Evolutionary conservation across 2,797 vertebrate species (phyloP).

Genomic region (Thamnophis elegans): DNA sequence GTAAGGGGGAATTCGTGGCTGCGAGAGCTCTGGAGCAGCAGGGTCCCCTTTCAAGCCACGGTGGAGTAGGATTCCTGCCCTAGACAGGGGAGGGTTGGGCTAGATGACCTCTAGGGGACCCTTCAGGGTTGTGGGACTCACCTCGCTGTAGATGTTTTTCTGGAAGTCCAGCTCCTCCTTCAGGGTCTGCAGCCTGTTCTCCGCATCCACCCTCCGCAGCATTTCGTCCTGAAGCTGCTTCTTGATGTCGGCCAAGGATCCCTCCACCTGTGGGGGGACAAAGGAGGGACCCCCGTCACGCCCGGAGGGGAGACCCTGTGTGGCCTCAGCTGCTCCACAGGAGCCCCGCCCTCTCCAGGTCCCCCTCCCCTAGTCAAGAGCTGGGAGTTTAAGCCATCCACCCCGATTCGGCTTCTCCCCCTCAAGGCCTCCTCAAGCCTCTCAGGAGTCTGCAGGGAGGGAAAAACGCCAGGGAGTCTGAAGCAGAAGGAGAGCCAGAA

Average conservation of each 20-base stretch:
- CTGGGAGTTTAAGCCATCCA: background rate
- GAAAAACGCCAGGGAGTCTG: too few species aligned
- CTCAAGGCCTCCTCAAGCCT: too few species aligned
- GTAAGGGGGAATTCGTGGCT: background rate
- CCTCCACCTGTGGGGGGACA: constrained; percentile 76
- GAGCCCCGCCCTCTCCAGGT: background rate
- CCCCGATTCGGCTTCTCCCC: background rate
- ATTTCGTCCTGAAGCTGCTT: constrained; percentile 97
- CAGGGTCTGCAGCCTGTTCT: constrained; percentile 92
- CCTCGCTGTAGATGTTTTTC: constrained; percentile 90
- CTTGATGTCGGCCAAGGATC: constrained; percentile 78
- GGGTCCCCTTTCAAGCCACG: background rate
- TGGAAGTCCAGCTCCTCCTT: constrained; percentile 93
- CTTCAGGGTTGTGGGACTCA: constrained; percentile 43
- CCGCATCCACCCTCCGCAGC: constrained; percentile 88
- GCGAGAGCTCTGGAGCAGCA: background rate
- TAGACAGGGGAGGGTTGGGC: background rate
- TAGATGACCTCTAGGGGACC: background rate
- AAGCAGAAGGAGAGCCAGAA: background rate
- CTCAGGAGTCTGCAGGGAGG: too few species aligned
- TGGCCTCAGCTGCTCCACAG: too few species aligned
- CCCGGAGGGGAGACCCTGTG: too few species aligned
- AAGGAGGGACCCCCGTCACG: background rate
- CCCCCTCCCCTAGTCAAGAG: background rate
- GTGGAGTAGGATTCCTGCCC: too few species aligned